phyloP scores from a whole-genome alignment of 2,888 invertebrate genomes.

The Chrysopilus asiliformis region DNA sequence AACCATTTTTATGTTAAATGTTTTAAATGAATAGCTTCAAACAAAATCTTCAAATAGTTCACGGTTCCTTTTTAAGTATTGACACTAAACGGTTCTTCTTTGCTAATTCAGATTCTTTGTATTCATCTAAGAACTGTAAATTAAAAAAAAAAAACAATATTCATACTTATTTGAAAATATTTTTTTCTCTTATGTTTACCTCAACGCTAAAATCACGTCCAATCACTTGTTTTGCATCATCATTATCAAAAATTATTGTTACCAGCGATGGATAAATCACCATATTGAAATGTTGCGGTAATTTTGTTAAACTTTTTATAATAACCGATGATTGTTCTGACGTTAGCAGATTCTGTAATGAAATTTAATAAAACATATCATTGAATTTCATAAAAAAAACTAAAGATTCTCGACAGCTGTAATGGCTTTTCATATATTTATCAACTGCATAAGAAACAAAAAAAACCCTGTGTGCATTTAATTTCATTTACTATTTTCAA shows the following conservation, averaged over 20 bases:
- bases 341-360: conserved; percentile 27
- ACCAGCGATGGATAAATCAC: conserved; percentile 35
- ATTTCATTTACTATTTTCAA: no score
- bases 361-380: neutral
- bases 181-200: conserved; percentile 19
- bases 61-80: conserved; percentile 19
- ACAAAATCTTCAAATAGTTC: no score
- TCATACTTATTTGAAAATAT: no score
- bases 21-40: no score
- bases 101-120: conserved; percentile 32
- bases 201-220: conserved; percentile 32
- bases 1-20: no score
- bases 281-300: conserved; percentile 31
- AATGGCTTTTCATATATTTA: no score
- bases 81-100: conserved; percentile 31
- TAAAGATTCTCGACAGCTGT: no score
- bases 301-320: conserved; percentile 32
- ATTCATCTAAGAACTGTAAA: conserved; percentile 31
- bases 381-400: neutral
- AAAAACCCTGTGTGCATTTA: no score
- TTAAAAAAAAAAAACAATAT: neutral
- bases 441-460: no score
- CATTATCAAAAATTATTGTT: conserved; percentile 32
- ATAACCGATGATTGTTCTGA: conserved; percentile 33
- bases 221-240: conserved; percentile 29